These are phyloP conservation scores for Liolophura sinensis DNA, from an alignment of 1,140 invertebrate species.

Conservation along the genomic window DNA sequence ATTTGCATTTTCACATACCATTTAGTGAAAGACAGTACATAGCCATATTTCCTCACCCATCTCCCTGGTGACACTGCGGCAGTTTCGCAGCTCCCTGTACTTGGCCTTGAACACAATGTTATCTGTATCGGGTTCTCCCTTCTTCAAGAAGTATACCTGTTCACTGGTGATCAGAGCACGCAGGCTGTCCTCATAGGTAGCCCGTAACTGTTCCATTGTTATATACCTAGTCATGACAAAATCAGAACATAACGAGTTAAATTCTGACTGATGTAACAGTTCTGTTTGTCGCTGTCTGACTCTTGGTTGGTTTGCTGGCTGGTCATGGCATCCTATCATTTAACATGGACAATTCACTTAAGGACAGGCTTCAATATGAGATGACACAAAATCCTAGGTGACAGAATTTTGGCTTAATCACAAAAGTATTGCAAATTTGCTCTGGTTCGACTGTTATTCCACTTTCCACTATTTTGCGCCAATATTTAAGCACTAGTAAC, in stretches of 20 bases:
- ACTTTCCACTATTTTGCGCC: too few species aligned
- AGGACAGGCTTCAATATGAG: too few species aligned
- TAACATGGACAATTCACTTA: too few species aligned
- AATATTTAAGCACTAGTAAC: too few species aligned
- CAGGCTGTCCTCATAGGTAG: constrained; percentile 65
- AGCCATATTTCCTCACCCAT: constrained; percentile 13
- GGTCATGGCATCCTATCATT: too few species aligned
- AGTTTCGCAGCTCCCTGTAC: constrained; percentile 38
- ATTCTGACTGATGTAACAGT: too few species aligned
- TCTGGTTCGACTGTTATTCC: too few species aligned
- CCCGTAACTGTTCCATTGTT: constrained; percentile 76
- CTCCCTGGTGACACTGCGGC: constrained; percentile 14
- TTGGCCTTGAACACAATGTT: constrained; percentile 71
- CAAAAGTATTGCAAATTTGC: too few species aligned
- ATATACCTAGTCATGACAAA: constrained; percentile 67
- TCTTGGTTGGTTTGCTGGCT: too few species aligned
- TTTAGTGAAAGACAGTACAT: neutral
- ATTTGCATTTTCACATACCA: neutral
- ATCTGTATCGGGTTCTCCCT: constrained; percentile 57
- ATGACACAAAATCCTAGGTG: too few species aligned
- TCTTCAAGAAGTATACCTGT: constrained; percentile 76
- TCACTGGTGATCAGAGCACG: constrained; percentile 77
- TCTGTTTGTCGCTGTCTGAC: neutral
- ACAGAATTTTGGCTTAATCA: too few species aligned
- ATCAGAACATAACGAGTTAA: neutral